phyloP scores from a whole-genome alignment of 2,888 invertebrate genomes.

The Adineta ricciae region DNA sequence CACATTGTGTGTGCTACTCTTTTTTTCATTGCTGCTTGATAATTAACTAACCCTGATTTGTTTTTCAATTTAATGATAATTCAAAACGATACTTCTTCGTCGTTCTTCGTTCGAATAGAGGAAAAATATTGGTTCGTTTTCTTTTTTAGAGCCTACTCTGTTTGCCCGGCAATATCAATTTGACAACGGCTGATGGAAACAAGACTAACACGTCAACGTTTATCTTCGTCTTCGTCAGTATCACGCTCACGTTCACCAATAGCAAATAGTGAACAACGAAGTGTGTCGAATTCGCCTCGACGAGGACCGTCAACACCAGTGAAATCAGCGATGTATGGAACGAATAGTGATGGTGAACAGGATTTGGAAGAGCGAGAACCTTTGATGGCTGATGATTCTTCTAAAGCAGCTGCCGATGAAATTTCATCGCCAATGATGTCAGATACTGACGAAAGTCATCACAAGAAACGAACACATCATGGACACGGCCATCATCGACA shows the following conservation, averaged over 20 bases:
- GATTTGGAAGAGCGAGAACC: neutral
- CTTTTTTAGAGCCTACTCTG: neutral
- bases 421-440: neutral
- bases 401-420: neutral
- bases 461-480: neutral
- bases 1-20: neutral
- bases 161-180: neutral
- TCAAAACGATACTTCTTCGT: neutral
- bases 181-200: neutral
- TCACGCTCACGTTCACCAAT: constrained; percentile 6
- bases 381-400: neutral
- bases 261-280: neutral
- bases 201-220: neutral
- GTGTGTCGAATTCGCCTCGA: neutral
- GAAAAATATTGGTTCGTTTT: neutral
- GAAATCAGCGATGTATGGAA: neutral
- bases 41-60: neutral
- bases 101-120: neutral
- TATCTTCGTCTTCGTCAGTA: neutral
- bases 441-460: neutral
- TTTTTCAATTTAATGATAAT: neutral
- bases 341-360: neutral
- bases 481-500: neutral
- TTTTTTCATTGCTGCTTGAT: neutral
- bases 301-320: neutral